Percentiles rank a stretch among this genome's conserved stretches.
phyloP scores from a whole-genome alignment of 1,140 invertebrate species.

The Cyrtorhinus lividipennis region DNA sequence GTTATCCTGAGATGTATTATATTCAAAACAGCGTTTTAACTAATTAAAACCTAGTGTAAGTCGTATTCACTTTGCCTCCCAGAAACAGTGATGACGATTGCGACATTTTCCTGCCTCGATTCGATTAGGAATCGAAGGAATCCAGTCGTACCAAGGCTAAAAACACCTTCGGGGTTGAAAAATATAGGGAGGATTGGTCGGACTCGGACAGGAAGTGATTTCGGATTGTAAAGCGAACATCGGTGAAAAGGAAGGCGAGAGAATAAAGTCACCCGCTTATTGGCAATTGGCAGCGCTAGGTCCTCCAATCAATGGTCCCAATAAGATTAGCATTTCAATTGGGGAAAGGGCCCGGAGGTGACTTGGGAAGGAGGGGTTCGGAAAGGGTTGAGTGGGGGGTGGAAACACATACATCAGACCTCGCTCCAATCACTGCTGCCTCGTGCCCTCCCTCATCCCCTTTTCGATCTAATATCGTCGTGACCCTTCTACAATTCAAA shows the following conservation, averaged over 20 bases:
- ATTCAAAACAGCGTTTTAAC: too few relatives aligned
- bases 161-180: too few relatives aligned
- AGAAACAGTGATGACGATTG: too few relatives aligned
- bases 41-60: too few relatives aligned
- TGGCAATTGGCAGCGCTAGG: not conserved
- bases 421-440: not conserved
- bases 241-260: not conserved
- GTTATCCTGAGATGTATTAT: too few relatives aligned
- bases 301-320: not conserved
- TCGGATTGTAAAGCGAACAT: not conserved
- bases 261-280: not conserved
- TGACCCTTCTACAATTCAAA: not conserved
- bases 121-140: too few relatives aligned
- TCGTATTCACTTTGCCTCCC: too few relatives aligned
- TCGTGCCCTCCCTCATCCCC: not conserved
- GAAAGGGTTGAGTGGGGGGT: too few relatives aligned
- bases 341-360: not conserved
- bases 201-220: too few relatives aligned
- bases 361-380: not conserved
- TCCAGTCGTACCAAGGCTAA: too few relatives aligned
- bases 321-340: not conserved
- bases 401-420: not conserved
- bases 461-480: not conserved
- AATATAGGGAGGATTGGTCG: too few relatives aligned
- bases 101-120: too few relatives aligned